These are phyloP conservation scores for Caenorhabditis zanzibari DNA, from an alignment of 2,888 invertebrate genomes.

Conservation along the genomic window DNA sequence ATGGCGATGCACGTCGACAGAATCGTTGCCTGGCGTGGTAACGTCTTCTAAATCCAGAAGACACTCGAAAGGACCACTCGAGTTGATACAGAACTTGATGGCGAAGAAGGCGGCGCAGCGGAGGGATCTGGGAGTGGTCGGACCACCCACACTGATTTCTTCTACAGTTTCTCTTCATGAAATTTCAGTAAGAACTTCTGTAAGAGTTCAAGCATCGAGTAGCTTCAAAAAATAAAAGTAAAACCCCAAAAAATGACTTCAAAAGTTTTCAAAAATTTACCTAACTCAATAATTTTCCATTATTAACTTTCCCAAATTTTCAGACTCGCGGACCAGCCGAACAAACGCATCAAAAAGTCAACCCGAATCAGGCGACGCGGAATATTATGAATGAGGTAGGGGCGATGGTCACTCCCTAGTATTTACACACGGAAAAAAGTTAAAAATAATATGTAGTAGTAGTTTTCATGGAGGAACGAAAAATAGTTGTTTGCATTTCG, in stretches of 20 bases:
- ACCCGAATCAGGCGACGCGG: slow-evolving; percentile 66
- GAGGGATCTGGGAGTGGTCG: slow-evolving; percentile 55
- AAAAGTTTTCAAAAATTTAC: slow-evolving; percentile 2
- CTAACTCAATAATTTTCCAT: too few relatives aligned
- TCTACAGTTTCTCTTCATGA: slow-evolving; percentile 69
- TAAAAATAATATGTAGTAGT: slow-evolving; percentile 18
- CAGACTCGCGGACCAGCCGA: slow-evolving; percentile 52
- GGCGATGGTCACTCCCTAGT: slow-evolving; percentile 16
- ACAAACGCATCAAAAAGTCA: slow-evolving; percentile 46
- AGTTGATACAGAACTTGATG: slow-evolving; percentile 53
- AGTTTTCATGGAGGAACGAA: background rate
- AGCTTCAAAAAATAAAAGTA: too few relatives aligned
- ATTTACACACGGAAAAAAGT: slow-evolving; percentile 21
- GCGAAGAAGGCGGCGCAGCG: slow-evolving; percentile 23
- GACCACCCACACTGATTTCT: slow-evolving; percentile 72
- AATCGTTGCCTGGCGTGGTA: slow-evolving; percentile 61
- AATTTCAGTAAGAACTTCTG: slow-evolving; percentile 60
- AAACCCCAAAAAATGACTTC: slow-evolving; percentile 23
- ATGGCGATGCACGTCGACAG: slow-evolving; percentile 61
- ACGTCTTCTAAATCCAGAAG: slow-evolving; percentile 37
- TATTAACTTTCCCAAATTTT: too few relatives aligned
- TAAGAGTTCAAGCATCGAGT: too few relatives aligned
- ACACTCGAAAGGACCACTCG: slow-evolving; percentile 55
- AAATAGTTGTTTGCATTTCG: slow-evolving; percentile 26
- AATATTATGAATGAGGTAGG: slow-evolving; percentile 76